Conservation (phyloP, 2,888 invertebrate species). For the Muschampia plurimacula region DNA sequence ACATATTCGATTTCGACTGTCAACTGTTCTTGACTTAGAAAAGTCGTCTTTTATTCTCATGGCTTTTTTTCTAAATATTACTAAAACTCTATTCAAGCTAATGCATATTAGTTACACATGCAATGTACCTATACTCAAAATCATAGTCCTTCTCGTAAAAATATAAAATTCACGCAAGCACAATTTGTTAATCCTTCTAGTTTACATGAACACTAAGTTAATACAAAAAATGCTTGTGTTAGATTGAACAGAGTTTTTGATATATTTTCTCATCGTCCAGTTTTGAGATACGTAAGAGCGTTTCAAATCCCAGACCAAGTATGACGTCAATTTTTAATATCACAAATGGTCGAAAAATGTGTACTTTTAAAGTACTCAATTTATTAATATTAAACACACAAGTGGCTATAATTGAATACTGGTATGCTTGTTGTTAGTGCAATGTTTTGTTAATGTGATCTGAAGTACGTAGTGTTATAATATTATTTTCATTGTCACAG, state of each 20-base stretch:
- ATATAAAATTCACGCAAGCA: neutral
- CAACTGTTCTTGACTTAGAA: constrained; percentile 6
- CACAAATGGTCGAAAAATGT: constrained; percentile 57
- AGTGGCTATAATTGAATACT: constrained; percentile 67
- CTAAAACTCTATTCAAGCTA: constrained; percentile 12
- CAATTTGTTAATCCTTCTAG: neutral
- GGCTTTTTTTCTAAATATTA: constrained; percentile 4
- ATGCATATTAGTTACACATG: neutral
- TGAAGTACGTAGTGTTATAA: constrained; percentile 62
- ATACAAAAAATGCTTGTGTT: constrained; percentile 1
- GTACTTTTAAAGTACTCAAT: constrained; percentile 68
- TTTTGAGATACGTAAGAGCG: constrained; percentile 54
- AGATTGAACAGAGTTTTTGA: constrained; percentile 22
- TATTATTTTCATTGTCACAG: constrained; percentile 46
- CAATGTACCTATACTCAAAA: neutral
- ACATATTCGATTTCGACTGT: constrained; percentile 25
- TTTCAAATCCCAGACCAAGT: constrained; percentile 71
- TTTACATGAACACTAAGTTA: neutral
- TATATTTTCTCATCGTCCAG: constrained; percentile 27
- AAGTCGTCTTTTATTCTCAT: constrained; percentile 7
- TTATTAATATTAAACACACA: constrained; percentile 53
- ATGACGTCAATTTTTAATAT: constrained; percentile 82
- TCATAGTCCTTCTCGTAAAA: neutral
- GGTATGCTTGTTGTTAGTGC: constrained; percentile 68
- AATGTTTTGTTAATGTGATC: constrained; percentile 83